A percentile compares a stretch with the other conserved stretches of the same genome.
Conservation (phyloP, 2,113 vertebrate genomes). For the Ochotona curzoniae region DNA sequence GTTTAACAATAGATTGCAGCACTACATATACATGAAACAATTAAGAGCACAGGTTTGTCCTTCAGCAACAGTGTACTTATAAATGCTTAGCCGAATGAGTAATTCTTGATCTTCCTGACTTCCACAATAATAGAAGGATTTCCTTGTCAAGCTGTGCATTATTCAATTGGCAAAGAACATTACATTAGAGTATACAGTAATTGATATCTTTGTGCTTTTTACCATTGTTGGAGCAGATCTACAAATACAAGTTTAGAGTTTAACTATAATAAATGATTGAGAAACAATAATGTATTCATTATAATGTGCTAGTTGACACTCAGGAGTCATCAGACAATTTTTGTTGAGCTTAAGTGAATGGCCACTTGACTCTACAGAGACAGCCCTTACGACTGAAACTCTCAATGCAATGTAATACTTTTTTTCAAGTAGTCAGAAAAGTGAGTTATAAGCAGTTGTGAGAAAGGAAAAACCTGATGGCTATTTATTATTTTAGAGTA, state of each 20-base stretch:
- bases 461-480: background rate
- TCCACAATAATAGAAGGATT: background rate
- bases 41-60: background rate
- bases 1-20: background rate
- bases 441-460: background rate
- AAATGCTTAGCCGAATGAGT: background rate
- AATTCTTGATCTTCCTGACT: slow-evolving; percentile 48
- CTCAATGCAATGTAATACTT: background rate
- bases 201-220: background rate
- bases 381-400: slow-evolving; percentile 20
- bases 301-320: background rate
- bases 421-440: background rate
- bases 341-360: slow-evolving; percentile 45
- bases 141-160: slow-evolving; percentile 28
- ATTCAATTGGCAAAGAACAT: slow-evolving; percentile 42
- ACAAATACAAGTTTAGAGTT: background rate
- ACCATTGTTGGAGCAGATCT: background rate
- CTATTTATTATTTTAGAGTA: slow-evolving; percentile 4
- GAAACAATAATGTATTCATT: slow-evolving; percentile 32
- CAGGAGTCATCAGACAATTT: background rate
- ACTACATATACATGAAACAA: slow-evolving; percentile 6
- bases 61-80: slow-evolving; percentile 1
- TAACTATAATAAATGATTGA: background rate
- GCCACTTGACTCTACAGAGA: slow-evolving; percentile 50
- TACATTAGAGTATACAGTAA: background rate